Evolutionary conservation across 2,888 invertebrate species (phyloP), one percentile per base, ranked within the genome.

Genomic region (Hipparchia semele): DNA sequence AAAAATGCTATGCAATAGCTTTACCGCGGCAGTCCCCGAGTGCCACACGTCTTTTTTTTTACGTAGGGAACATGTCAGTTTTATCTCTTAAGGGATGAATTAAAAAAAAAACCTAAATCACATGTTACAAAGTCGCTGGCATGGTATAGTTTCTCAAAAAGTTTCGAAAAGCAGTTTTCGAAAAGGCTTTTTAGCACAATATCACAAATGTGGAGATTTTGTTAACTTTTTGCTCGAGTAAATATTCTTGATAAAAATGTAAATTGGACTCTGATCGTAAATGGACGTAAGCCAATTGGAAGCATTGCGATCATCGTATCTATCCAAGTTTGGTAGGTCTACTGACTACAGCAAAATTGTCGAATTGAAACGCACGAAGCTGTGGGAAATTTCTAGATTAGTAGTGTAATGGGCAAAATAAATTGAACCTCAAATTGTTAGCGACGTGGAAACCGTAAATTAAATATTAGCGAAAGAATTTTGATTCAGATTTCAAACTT

Each of bases 341-440:
- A 58, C 8, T 23, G 58, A 8, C 8, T 58, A 58, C 58, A 58
- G 23, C 6, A n/a, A 12, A 54, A 54, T 54, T 54, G 54, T 56
- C n/a, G n/a, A 56, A 56, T n/a, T 13, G 58, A 58, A 3, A 8
- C 23, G 53, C 10, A 53, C 53, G 12, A 53, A 23, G 23, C 58
- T 58, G 58, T 58, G 23, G 58, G 58, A 58, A 58, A 58, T 23
- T 58, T 23, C 23, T 58, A 58, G 58, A 23, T 58, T 58, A 58
- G 6, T 58, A 58, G 6, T 23, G 23, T 23, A 23, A 58, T 13
- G 23, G 8, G 23, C 23, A 8, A 58, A 23, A 58, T 7, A 58
- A 23, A 58, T 58, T 23, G 3, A 12, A 12, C 12, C 12, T 5
- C 0, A 53, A 53, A 53, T 12, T 53, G 10, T 49, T 49, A 6